These are phyloP conservation scores for Peromyscus attwateri DNA, from an alignment of 2,797 vertebrate genomes.

Conservation along the genomic window DNA sequence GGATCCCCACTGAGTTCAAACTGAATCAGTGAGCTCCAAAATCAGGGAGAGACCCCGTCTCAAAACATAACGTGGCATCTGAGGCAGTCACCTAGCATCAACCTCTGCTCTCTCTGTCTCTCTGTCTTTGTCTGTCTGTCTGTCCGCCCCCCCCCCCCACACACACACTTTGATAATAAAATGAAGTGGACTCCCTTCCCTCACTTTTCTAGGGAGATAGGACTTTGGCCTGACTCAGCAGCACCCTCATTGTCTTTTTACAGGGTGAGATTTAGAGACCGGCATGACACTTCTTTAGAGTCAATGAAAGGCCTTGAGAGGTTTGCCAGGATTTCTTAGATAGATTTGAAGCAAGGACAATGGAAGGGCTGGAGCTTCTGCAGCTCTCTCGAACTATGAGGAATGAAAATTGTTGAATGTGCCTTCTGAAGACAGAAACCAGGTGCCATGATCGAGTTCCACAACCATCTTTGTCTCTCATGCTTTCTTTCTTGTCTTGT, in stretches of 20 bases:
- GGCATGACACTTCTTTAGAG: background rate
- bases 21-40: background rate
- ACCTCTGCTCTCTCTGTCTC: background rate
- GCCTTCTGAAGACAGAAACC: background rate
- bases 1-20: background rate
- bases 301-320: background rate
- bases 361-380: background rate
- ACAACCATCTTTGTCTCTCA: background rate
- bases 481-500: background rate
- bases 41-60: background rate
- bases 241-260: background rate
- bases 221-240: background rate
- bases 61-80: background rate
- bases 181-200: background rate
- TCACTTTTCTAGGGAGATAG: background rate
- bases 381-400: background rate
- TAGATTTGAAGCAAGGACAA: constrained; percentile 20
- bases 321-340: constrained; percentile 46
- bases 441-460: background rate
- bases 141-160: background rate
- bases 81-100: background rate
- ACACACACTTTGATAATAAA: background rate
- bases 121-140: background rate
- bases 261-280: background rate
- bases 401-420: background rate